phyloP scores from a whole-genome alignment of 2,113 vertebrate genomes.

The Chelonoidis abingdonii region DNA sequence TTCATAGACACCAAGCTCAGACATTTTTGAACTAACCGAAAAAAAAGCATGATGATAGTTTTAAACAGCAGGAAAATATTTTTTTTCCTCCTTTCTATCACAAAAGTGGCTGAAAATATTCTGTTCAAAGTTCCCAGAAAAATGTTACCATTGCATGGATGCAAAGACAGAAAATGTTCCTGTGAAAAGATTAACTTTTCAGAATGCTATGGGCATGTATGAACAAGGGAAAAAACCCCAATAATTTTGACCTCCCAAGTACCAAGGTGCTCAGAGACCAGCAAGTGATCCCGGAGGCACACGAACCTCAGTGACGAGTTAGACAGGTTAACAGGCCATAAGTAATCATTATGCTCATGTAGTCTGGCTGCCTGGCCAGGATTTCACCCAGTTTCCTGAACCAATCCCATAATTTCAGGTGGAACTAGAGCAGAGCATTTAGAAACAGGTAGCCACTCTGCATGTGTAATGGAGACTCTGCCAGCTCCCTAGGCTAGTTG shows the following conservation, averaged over 20 bases:
- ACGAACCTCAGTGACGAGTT: neutral
- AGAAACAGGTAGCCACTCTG: neutral
- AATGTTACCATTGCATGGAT: fast-evolving
- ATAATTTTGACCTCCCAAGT: neutral
- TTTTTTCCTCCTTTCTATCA: neutral
- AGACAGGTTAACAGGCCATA: neutral
- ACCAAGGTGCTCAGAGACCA: fast-evolving
- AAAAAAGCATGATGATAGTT: neutral
- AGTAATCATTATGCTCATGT: neutral
- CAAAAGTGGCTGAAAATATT: neutral
- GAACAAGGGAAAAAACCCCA: neutral
- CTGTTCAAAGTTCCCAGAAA: neutral
- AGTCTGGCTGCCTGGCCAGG: neutral
- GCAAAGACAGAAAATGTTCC: neutral
- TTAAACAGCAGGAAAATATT: no score
- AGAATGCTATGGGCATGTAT: neutral
- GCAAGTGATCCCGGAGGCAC: neutral
- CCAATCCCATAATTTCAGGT: fast-evolving
- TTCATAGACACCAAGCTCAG: neutral
- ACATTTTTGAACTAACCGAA: neutral
- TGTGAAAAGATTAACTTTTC: neutral
- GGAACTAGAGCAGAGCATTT: neutral
- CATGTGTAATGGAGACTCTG: neutral
- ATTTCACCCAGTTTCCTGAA: neutral
- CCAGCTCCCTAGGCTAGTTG: neutral